Conservation (phyloP, 2,888 invertebrate genomes). For the Halictus quadricinctus region DNA sequence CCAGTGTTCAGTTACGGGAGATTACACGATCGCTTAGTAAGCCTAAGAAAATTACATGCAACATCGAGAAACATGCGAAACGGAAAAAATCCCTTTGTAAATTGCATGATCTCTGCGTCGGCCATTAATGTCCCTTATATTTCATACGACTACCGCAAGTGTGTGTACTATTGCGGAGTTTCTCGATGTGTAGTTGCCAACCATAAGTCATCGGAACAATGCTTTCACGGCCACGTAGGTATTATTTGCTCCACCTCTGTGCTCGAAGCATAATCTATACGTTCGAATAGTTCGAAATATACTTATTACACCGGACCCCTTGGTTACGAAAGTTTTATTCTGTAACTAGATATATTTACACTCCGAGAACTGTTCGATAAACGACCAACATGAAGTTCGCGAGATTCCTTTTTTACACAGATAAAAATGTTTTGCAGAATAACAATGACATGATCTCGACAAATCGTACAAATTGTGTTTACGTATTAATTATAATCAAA, state of each 20-base stretch:
- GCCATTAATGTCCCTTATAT: conserved; percentile 61
- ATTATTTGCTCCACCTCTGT: conserved; percentile 68
- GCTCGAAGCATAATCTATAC: conserved; percentile 64
- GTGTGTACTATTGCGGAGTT: conserved; percentile 52
- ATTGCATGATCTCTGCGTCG: conserved; percentile 42
- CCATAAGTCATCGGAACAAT: conserved; percentile 72
- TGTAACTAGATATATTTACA: background rate
- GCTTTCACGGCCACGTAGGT: conserved; percentile 61
- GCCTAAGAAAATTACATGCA: background rate
- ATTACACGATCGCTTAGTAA: conserved; percentile 28
- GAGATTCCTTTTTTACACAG: background rate
- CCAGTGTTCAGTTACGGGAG: conserved; percentile 11
- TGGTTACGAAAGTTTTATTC: background rate
- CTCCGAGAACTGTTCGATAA: background rate
- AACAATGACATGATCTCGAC: too few relatives aligned
- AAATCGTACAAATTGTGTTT: too few relatives aligned
- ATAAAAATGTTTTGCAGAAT: background rate
- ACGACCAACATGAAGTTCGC: background rate
- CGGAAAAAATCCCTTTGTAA: conserved; percentile 28
- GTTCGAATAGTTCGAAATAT: conserved; percentile 39
- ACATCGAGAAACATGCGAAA: conserved; percentile 20
- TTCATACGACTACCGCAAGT: conserved; percentile 50
- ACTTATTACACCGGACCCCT: conserved; percentile 2
- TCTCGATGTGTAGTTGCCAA: conserved; percentile 58
- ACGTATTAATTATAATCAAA: too few relatives aligned